Percentiles rank a stretch among this genome's conserved stretches.
Conservation (phyloP, 2,797 vertebrate species). For the Benthosema pterotum region DNA sequence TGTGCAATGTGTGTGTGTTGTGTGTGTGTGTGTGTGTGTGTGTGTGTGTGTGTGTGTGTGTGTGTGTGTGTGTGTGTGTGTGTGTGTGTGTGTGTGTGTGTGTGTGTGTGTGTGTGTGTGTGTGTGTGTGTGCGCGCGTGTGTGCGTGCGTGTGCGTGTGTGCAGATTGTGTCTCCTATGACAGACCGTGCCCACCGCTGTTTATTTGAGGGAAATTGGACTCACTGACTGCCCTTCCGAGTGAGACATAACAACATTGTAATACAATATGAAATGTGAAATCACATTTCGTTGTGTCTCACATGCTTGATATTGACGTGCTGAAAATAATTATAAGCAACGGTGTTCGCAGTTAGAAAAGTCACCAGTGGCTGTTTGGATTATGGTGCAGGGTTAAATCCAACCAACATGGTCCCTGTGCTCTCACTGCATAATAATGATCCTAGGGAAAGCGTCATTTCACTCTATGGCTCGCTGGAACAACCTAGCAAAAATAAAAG, state of each 20-base stretch:
- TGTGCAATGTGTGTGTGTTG: constrained; percentile 2
- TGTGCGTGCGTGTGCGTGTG: constrained; percentile 25
- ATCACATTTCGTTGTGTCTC: too few species aligned
- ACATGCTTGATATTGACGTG: too few species aligned
- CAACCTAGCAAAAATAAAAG: background rate
- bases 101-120: constrained; percentile 9
- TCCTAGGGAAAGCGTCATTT: background rate
- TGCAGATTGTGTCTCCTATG: constrained; percentile 16
- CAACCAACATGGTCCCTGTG: background rate
- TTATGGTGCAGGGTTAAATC: background rate
- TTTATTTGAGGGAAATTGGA: background rate
- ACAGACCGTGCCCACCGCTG: constrained; percentile 23
- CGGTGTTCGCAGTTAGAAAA: too few species aligned
- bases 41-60: constrained; percentile 23
- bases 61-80: constrained; percentile 24
- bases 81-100: constrained; percentile 11
- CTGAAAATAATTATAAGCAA: too few species aligned
- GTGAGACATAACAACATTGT: constrained; percentile 11
- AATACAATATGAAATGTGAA: too few species aligned
- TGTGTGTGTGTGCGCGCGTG: constrained; percentile 13
- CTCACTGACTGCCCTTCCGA: constrained; percentile 10
- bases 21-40: constrained; percentile 20
- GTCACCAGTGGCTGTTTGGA: too few species aligned
- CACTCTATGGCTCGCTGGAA: constrained; percentile 15
- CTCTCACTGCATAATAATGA: background rate